A percentile compares a stretch with the other conserved stretches of the same genome.
Evolutionary conservation across 2,113 vertebrate species (phyloP).

Genomic region (Microtus richardsoni): DNA sequence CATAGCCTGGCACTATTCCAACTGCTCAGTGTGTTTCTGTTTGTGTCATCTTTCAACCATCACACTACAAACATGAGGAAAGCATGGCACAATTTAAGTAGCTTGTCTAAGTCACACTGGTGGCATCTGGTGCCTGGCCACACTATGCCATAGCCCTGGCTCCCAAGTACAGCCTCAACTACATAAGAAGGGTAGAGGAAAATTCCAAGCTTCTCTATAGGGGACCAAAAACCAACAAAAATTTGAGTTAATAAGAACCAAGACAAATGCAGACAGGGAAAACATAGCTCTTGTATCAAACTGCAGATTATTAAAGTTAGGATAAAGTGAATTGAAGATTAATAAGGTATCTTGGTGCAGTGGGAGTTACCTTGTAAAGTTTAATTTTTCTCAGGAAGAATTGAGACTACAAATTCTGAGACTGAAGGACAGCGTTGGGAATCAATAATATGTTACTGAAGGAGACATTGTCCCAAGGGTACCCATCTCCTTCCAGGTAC

Average conservation of each 20-base stretch:
- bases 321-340: not conserved
- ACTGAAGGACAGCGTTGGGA: not conserved
- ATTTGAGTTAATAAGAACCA: not conserved
- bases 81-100: not conserved
- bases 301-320: not conserved
- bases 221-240: not conserved
- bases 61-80: not conserved
- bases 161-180: not conserved
- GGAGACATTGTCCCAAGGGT: not conserved
- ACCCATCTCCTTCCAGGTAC: not conserved
- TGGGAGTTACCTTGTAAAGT: not conserved
- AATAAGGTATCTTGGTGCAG: not conserved
- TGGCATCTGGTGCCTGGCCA: not conserved
- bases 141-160: not conserved
- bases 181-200: not conserved
- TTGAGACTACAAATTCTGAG: not conserved
- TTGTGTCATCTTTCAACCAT: not conserved
- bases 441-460: not conserved
- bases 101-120: not conserved
- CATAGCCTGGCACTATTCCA: accelerated
- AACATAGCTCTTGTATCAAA: not conserved
- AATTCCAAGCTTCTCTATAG: not conserved
- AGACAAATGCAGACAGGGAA: not conserved
- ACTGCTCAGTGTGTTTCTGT: accelerated
- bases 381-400: not conserved